Base-by-base conservation (phyloP, 1,140 invertebrate genomes). In the Temnothorax curvispinosus region DNA sequence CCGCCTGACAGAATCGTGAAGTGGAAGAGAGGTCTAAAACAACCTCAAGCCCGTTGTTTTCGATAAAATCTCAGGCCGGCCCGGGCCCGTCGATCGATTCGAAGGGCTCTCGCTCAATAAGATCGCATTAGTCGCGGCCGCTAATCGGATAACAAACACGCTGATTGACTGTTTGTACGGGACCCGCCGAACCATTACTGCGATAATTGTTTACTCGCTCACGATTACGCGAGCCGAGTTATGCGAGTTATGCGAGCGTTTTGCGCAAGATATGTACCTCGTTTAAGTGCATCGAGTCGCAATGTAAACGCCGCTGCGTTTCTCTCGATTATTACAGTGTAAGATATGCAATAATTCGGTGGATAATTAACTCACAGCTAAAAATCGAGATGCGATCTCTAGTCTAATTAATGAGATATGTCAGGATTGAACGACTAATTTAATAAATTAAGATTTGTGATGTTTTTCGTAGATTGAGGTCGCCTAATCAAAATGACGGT, bases 131-230 rank as follows among this genome's bases (percentile, higher is more conserved):
- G 54, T 60, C 32, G 69, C 69, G n/a, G 44, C 18, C 41, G 41
- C 58, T 84, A 84, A 84, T 75, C 41, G n/a, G 54, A 62, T 74
- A 75, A 75, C 80, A 75, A 84, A 84, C 67, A 74, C 69, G 52
- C 13, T 84, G 80, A 84, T 84, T 75, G 69, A 75, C 13, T 82
- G 80, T 82, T 72, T 75, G 32, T 38, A 75, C n/a, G n/a, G 47
- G 38, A 32, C 21, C 15, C 27, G 27, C 41, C 41, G 44, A 58
- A 18, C 47, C 15, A 84, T 84, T 75, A 84, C 15, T n/a, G 32
- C 8, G 71, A 84, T 74, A 75, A 84, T 84, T 60, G 80, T 50
- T 84, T 74, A 62, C 13, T 47, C n/a, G 9, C n/a, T 18, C 15
- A 27, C 38, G 18, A 82, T 82, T 82, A 84, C 21, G 13, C 21